Conservation (phyloP, 1,140 invertebrate genomes). For the Heliothis virescens region DNA sequence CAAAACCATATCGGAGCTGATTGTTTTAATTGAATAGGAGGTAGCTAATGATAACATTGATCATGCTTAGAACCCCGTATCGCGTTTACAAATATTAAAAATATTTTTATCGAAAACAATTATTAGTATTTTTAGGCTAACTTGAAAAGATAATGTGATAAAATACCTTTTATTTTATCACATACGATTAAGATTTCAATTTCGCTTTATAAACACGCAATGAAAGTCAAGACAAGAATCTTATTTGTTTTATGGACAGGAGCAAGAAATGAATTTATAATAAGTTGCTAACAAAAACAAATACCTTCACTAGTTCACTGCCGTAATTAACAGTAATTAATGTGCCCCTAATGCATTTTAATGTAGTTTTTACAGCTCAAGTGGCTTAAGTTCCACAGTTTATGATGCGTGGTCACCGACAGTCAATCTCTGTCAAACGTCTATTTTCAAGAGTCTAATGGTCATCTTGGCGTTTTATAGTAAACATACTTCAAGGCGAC, state of each 20-base stretch:
- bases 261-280: constrained; percentile 41
- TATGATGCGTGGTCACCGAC: constrained; percentile 6
- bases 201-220: constrained; percentile 9
- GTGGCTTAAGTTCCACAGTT: not conserved
- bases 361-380: constrained; percentile 4
- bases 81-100: too few species aligned
- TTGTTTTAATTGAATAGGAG: constrained; percentile 17
- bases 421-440: constrained; percentile 54
- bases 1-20: constrained; percentile 6
- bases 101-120: too few species aligned
- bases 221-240: not conserved
- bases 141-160: too few species aligned
- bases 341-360: constrained; percentile 43
- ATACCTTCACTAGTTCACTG: constrained; percentile 40
- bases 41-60: constrained; percentile 13
- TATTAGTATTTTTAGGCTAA: too few species aligned
- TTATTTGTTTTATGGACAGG: constrained; percentile 15
- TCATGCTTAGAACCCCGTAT: not conserved
- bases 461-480: constrained; percentile 21
- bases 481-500: constrained; percentile 62
- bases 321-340: constrained; percentile 30
- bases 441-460: constrained; percentile 7
- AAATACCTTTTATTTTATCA: not conserved
- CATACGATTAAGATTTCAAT: not conserved
- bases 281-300: constrained; percentile 23